Evolutionary conservation across 1,140 invertebrate genomes (phyloP), one percentile per base, ranked within the genome.

Genomic region (Marisa cornuarietis): DNA sequence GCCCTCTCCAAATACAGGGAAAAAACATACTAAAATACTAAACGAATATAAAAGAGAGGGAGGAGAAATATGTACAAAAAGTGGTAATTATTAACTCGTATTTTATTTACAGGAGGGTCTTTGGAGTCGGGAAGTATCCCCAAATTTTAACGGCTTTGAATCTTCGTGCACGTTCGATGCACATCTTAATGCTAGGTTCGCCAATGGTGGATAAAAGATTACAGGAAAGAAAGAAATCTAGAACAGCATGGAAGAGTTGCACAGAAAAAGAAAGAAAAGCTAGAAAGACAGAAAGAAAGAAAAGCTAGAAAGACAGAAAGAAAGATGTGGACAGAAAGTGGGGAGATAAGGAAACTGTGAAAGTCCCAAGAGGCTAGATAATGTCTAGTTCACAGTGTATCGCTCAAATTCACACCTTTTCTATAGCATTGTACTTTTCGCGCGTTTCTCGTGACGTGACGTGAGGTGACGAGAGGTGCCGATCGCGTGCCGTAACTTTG

Each of bases 251-350:
- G 14, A 1, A 72, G 42, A 31, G 7, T 22, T 16, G 49, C 26
- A 42, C 31, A 72, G 9, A 72, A 51, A n/a, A 51, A 72, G 24
- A 72, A 51, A 6, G 31, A 49, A 20, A 72, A n/a, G 49, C 14
- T 11, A 72, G 71, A 72, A 51, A 72, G 24, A 72, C 31, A 72
- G 71, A 49, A 51, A 72, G 24, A 72, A 51, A 6, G 31, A 49
- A 20, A 72, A n/a, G 49, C 14, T 11, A 72, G 71, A 72, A 51
- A 72, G 24, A 72, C 31, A 72, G 71, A 49, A 51, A 51, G 71
- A n/a, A 22, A 74, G 72, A 54, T 42, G 52, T 10, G 52, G 22
- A 52, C 20, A 52, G 11, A 58, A 54, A 74, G 51, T 52, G 72
- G 71, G 52, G 31, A 72, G 71, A 51, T 0, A 72, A 16, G 52